Conservation (phyloP, 2,888 invertebrate species). For the Drosophila maculinotata region DNA sequence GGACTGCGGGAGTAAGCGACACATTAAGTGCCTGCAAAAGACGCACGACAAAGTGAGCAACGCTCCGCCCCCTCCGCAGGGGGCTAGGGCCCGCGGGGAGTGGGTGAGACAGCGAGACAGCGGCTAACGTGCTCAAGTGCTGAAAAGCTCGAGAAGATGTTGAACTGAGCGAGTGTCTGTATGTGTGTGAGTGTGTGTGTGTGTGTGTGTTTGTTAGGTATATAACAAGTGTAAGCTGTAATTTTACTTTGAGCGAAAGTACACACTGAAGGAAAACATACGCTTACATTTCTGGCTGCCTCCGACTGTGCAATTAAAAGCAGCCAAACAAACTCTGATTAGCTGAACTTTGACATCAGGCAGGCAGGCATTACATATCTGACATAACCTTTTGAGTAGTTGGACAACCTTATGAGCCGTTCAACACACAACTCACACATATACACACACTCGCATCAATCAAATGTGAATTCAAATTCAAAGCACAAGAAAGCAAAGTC, state of each 20-base stretch:
- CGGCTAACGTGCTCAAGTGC: slow-evolving; percentile 72
- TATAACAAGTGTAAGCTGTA: slow-evolving; percentile 5
- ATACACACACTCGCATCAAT: slow-evolving; percentile 20
- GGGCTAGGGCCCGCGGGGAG: neutral
- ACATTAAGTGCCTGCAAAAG: slow-evolving; percentile 79
- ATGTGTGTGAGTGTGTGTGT: neutral
- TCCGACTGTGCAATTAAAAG: slow-evolving; percentile 17
- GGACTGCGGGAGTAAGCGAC: slow-evolving; percentile 30
- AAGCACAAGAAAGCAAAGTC: slow-evolving; percentile 2
- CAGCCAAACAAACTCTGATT: slow-evolving; percentile 35
- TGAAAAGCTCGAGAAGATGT: slow-evolving; percentile 29
- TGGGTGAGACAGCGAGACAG: slow-evolving; percentile 9
- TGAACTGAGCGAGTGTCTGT: neutral
- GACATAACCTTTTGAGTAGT: slow-evolving; percentile 19
- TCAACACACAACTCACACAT: neutral
- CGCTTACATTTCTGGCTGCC: neutral
- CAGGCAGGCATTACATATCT: slow-evolving; percentile 14
- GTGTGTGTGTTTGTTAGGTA: neutral
- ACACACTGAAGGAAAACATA: neutral
- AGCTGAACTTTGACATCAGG: slow-evolving; percentile 24
- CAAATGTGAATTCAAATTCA: slow-evolving; percentile 19
- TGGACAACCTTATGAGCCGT: slow-evolving; percentile 5
- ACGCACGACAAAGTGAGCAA: slow-evolving; percentile 70
- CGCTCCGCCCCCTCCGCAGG: slow-evolving; percentile 32
- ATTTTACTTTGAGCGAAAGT: slow-evolving; percentile 23